These are phyloP conservation scores for Netelia fuscicornis DNA, from an alignment of 2,888 invertebrate species.

Conservation along the genomic window DNA sequence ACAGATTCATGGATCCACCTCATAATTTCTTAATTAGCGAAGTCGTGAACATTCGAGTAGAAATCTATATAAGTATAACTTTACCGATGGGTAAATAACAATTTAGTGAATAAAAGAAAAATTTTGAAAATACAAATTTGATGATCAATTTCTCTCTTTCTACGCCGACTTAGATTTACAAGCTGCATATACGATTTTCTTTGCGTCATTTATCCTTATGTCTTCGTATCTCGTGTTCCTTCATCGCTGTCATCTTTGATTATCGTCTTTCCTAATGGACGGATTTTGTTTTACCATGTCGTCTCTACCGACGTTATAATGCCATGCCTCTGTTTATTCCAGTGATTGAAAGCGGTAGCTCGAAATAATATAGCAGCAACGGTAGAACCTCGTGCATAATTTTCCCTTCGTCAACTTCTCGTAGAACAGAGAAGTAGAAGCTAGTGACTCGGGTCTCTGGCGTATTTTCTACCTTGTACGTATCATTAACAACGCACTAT, in stretches of 20 bases:
- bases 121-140: neutral
- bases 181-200: neutral
- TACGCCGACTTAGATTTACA: neutral
- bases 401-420: conserved; percentile 57
- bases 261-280: conserved; percentile 74
- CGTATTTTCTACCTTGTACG: neutral
- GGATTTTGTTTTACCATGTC: conserved; percentile 38
- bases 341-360: conserved; percentile 67
- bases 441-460: neutral
- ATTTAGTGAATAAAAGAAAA: neutral
- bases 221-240: neutral
- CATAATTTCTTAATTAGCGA: conserved; percentile 47
- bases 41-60: neutral
- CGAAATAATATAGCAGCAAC: conserved; percentile 41
- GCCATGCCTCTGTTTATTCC: conserved; percentile 73
- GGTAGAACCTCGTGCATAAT: conserved; percentile 44
- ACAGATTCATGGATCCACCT: conserved; percentile 68
- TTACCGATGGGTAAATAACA: neutral
- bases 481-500: neutral
- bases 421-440: conserved; percentile 11
- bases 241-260: conserved; percentile 64
- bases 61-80: neutral
- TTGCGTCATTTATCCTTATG: neutral
- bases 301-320: conserved; percentile 24
- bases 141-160: neutral